Percentiles rank a stretch among this genome's conserved stretches.
phyloP scores from a whole-genome alignment of 2,797 vertebrate genomes.

The Ciconia nigra region DNA sequence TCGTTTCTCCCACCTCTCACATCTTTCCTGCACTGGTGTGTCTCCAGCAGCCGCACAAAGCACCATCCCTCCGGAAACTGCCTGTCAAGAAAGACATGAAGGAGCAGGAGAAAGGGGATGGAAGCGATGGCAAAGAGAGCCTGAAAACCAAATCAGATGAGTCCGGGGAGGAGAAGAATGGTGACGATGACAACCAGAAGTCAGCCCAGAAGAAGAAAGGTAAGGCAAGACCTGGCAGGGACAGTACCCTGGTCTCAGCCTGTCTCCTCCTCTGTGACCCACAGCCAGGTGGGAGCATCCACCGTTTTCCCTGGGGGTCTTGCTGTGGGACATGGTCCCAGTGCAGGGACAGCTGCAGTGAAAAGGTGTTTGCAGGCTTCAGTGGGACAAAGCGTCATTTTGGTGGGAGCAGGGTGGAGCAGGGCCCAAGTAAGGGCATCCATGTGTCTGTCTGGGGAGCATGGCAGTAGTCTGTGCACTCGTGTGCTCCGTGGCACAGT shows the following conservation, averaged over 20 bases:
- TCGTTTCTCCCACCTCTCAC: not conserved
- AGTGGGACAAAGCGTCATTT: not conserved
- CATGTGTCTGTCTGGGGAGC: not conserved
- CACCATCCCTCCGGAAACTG: constrained; percentile 81
- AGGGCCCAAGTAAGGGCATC: not conserved
- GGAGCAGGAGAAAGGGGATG: constrained; percentile 89
- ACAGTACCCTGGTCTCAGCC: not conserved
- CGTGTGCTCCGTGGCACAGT: rapidly evolving
- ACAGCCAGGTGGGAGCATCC: not conserved
- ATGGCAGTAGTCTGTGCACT: not conserved
- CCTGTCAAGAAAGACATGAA: constrained; percentile 87
- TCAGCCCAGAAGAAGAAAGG: constrained; percentile 94
- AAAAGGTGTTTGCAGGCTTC: not conserved
- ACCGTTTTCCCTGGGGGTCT: not conserved
- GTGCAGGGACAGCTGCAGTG: not conserved
- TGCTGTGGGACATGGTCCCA: not conserved
- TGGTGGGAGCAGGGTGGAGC: not conserved
- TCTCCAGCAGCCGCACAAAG: constrained; percentile 70
- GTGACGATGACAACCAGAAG: constrained; percentile 91
- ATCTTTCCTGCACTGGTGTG: not conserved
- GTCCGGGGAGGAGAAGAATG: constrained; percentile 95
- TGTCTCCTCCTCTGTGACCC: rapidly evolving
- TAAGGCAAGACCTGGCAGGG: constrained; percentile 34
- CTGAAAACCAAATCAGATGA: constrained; percentile 94
- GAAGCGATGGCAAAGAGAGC: constrained; percentile 94